A percentile compares a stretch with the other conserved stretches of the same genome.
These are phyloP conservation scores for Lepidocyrtoides sp. DNA, from an alignment of 2,888 invertebrate genomes.

Conservation along the genomic window DNA sequence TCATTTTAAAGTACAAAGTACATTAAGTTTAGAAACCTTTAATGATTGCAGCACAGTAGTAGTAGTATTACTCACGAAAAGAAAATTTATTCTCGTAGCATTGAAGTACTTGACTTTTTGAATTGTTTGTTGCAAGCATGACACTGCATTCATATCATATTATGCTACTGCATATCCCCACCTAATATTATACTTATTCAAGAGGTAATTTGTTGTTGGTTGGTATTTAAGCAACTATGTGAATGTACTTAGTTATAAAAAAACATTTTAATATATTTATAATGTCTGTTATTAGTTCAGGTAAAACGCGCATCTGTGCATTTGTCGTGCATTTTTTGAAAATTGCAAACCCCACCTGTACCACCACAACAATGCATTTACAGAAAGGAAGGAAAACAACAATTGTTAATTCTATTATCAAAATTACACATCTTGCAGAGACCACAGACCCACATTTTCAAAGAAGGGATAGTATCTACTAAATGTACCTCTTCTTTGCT, in stretches of 20 bases:
- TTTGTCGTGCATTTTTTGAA: neutral
- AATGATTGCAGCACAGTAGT: too few species aligned
- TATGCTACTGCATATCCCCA: neutral
- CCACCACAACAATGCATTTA: neutral
- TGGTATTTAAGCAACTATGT: neutral
- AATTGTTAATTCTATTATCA: neutral
- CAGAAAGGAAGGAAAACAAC: constrained; percentile 16
- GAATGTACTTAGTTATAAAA: too few species aligned
- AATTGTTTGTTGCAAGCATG: neutral
- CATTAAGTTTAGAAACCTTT: too few species aligned
- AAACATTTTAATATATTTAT: too few species aligned
- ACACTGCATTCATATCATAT: neutral
- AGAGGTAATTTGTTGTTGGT: neutral
- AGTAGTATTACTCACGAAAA: neutral
- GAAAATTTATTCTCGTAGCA: neutral
- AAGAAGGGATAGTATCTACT: neutral
- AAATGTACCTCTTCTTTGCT: constrained; percentile 12
- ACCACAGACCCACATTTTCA: constrained; percentile 17
- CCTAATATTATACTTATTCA: neutral
- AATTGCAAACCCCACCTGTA: constrained; percentile 7
- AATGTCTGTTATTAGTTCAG: constrained; percentile 62
- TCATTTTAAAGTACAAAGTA: too few species aligned
- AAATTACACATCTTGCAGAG: neutral
- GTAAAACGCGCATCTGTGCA: constrained; percentile 1
- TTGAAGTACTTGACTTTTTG: neutral